Conservation (phyloP, 2,113 vertebrate species). For the Haliaeetus leucogaster region DNA sequence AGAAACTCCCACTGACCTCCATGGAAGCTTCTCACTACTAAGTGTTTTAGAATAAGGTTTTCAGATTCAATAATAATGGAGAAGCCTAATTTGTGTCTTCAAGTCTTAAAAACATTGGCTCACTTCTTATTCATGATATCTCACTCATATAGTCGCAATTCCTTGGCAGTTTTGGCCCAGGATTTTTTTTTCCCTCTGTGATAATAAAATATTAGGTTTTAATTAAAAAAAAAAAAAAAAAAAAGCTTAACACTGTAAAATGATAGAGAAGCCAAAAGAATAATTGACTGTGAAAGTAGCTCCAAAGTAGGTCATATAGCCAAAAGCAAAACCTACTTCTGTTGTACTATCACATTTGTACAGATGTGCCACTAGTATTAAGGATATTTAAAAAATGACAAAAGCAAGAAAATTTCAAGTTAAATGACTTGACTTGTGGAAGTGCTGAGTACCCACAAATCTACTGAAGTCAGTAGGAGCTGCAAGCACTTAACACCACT, state of each 20-base stretch:
- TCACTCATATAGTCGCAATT: background rate
- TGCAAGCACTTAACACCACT: background rate
- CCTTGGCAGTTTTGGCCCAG: background rate
- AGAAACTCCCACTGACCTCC: background rate
- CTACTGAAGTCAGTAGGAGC: background rate
- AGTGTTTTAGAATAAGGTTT: background rate
- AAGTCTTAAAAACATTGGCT: background rate
- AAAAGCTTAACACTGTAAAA: background rate
- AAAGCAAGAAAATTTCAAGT: background rate
- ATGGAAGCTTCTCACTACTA: background rate
- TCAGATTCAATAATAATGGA: background rate
- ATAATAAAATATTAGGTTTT: background rate
- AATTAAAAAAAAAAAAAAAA: background rate
- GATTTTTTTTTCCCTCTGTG: background rate
- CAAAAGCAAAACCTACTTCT: conserved; percentile 1
- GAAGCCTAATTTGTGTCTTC: background rate
- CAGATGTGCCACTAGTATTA: background rate
- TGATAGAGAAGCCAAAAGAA: background rate
- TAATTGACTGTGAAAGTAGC: background rate
- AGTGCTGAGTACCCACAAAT: background rate
- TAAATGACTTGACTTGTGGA: background rate
- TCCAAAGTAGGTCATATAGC: conserved; percentile 34
- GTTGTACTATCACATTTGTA: background rate
- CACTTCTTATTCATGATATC: background rate
- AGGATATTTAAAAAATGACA: background rate